Percentiles rank a stretch among this genome's conserved stretches.
phyloP scores from a whole-genome alignment of 2,797 vertebrate species.

The Bufotes viridis region DNA sequence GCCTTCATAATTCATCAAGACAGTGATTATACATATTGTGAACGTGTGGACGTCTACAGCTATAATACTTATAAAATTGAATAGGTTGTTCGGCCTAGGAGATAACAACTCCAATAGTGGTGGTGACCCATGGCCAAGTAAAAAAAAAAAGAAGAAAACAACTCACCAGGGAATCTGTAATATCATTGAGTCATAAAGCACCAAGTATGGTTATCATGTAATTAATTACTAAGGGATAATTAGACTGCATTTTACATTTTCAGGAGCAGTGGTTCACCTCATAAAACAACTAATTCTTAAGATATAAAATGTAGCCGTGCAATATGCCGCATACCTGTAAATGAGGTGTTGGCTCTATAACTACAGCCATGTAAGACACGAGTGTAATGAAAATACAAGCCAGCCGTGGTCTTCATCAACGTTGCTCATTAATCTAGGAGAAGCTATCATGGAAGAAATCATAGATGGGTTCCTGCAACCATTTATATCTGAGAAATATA shows the following conservation, averaged over 20 bases:
- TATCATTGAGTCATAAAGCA: background rate
- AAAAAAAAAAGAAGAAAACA: too few species aligned
- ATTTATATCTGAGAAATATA: slow-evolving; percentile 34
- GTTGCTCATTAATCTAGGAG: background rate
- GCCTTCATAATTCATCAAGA: too few species aligned
- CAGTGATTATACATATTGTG: too few species aligned
- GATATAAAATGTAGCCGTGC: too few species aligned
- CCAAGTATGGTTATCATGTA: background rate
- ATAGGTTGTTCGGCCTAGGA: too few species aligned
- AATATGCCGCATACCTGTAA: background rate
- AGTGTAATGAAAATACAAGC: slow-evolving; percentile 7
- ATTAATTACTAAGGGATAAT: background rate
- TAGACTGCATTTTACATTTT: slow-evolving; percentile 7
- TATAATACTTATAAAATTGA: too few species aligned
- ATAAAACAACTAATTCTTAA: background rate
- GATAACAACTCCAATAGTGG: too few species aligned
- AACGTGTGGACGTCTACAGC: too few species aligned
- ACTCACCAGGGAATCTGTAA: too few species aligned
- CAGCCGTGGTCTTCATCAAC: background rate
- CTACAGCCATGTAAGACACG: slow-evolving; percentile 7
- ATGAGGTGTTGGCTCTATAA: slow-evolving; percentile 12
- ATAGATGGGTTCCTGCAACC: background rate
- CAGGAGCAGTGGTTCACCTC: background rate
- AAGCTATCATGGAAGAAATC: slow-evolving; percentile 20
- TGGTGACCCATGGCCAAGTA: too few species aligned